Percentiles rank a stretch among this genome's conserved stretches.
These are phyloP conservation scores for Apodemus speciosus DNA, from an alignment of 2,113 vertebrate genomes.

Conservation along the genomic window DNA sequence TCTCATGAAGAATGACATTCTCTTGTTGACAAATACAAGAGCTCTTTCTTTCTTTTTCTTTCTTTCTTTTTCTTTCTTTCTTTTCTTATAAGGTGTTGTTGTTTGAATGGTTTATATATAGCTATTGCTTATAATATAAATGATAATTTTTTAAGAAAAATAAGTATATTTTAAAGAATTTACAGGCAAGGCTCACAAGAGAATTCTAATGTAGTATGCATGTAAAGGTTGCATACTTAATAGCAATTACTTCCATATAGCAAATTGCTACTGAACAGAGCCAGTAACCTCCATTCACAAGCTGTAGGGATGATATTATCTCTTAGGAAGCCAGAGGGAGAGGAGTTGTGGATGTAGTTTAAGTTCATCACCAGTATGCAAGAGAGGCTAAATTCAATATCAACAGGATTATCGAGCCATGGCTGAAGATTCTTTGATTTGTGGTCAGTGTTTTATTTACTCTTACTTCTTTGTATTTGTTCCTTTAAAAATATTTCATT, in stretches of 20 bases:
- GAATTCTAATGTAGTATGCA: too few species aligned
- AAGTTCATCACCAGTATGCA: background rate
- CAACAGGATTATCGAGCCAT: background rate
- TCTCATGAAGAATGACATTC: background rate
- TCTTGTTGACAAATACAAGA: background rate
- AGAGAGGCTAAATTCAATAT: background rate
- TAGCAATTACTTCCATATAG: background rate
- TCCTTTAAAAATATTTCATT: background rate
- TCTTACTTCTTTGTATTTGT: background rate
- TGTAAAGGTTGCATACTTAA: background rate
- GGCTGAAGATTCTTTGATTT: background rate
- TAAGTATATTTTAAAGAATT: background rate
- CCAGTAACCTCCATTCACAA: accelerated
- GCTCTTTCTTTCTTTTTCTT: background rate
- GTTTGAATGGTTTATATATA: background rate
- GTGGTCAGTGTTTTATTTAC: background rate
- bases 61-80: too few species aligned
- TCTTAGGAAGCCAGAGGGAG: background rate
- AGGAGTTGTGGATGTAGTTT: background rate
- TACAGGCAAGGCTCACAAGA: background rate
- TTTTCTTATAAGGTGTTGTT: background rate
- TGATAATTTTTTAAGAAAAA: background rate
- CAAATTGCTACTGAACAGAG: background rate
- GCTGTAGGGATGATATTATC: accelerated
- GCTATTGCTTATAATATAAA: background rate